phyloP scores from a whole-genome alignment of 2,888 invertebrate genomes.

The Caenorhabditis angaria region DNA sequence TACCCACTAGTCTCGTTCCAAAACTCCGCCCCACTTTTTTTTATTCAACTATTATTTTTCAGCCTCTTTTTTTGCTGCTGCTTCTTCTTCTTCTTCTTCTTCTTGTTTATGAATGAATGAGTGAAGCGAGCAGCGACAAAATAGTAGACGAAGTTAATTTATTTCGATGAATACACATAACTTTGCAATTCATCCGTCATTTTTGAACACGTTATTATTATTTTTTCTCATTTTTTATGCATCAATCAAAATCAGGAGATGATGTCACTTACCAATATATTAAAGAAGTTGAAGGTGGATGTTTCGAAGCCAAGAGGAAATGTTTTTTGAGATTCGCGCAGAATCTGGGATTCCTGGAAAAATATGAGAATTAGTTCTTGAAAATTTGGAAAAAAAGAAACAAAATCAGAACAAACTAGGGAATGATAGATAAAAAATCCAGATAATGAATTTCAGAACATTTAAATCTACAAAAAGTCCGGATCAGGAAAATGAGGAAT shows the following conservation, averaged over 20 bases:
- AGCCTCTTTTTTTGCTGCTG: neutral
- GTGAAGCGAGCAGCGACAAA: no score
- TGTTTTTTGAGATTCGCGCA: neutral
- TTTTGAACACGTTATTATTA: neutral
- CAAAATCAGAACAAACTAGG: neutral
- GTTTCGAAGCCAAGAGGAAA: neutral
- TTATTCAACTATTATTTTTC: neutral
- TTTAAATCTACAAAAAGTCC: no score
- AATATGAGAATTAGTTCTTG: neutral
- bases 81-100: no score
- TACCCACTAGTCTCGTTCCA: neutral
- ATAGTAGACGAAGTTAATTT: neutral
- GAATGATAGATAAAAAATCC: neutral
- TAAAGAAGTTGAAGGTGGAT: neutral
- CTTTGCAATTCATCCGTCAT: neutral
- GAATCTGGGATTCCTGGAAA: neutral
- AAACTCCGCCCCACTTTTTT: neutral
- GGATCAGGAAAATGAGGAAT: no score
- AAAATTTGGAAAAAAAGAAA: neutral
- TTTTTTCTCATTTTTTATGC: no score
- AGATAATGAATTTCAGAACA: no score
- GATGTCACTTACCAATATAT: neutral
- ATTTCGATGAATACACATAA: neutral
- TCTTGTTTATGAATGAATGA: no score
- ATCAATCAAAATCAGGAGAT: neutral